phyloP scores from a whole-genome alignment of 2,888 invertebrate species.

The Charanyca ferruginea region DNA sequence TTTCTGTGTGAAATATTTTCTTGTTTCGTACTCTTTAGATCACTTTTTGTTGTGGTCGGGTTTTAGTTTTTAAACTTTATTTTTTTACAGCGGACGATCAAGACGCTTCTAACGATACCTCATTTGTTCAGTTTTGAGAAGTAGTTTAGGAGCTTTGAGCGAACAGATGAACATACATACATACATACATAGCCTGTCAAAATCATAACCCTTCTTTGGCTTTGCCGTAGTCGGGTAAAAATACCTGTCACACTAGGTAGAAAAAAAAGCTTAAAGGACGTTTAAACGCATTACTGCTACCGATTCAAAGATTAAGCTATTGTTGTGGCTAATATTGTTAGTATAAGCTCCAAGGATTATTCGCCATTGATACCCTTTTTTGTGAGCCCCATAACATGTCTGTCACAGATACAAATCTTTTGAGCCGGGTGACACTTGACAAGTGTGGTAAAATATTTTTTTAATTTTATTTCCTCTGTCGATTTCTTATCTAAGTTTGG shows the following conservation, averaged over 20 bases:
- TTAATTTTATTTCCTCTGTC: conserved; percentile 45
- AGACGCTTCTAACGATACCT: too few species aligned
- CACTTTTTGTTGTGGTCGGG: too few species aligned
- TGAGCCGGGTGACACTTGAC: conserved; percentile 56
- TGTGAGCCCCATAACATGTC: conserved; percentile 49
- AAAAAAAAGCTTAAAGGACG: conserved; percentile 60
- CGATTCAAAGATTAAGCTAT: conserved; percentile 60
- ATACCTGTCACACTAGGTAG: conserved; percentile 41
- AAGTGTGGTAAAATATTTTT: conserved; percentile 45
- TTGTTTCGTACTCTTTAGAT: too few species aligned
- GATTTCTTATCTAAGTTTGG: conserved; percentile 45
- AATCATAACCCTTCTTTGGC: too few species aligned
- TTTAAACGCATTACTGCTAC: conserved; percentile 63
- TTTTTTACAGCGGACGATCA: too few species aligned
- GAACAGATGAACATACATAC: too few species aligned
- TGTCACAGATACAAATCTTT: conserved; percentile 67
- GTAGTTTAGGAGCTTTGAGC: too few species aligned
- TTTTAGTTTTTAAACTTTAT: too few species aligned
- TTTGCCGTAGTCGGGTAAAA: conserved; percentile 6
- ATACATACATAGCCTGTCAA: too few species aligned
- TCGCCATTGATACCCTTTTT: conserved; percentile 63
- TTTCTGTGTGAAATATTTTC: too few species aligned
- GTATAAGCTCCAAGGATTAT: conserved; percentile 63
- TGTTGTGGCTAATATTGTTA: conserved; percentile 69
- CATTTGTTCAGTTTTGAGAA: too few species aligned